These are phyloP conservation scores for Penaeus indicus DNA, from an alignment of 1,140 invertebrate species.

Conservation along the genomic window DNA sequence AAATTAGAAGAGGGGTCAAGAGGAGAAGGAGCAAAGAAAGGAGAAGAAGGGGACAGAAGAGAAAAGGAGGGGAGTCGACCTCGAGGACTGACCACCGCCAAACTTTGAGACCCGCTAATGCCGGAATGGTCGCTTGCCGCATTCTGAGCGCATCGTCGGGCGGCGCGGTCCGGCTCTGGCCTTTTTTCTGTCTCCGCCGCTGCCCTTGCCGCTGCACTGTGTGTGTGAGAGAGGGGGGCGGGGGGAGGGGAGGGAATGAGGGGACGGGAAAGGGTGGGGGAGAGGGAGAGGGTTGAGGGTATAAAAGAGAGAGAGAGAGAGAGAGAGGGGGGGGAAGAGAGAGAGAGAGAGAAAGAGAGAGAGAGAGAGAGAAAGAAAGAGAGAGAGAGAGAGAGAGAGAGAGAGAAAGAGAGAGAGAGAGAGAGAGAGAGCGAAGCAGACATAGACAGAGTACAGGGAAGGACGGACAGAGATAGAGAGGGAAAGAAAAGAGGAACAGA, in stretches of 20 bases:
- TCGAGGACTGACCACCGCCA: neutral
- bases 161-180: too few relatives aligned
- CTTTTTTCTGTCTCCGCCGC: too few relatives aligned
- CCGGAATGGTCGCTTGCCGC: neutral
- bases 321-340: neutral
- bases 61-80: neutral
- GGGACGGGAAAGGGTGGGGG: neutral
- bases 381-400: neutral
- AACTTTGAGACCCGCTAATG: neutral
- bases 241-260: neutral
- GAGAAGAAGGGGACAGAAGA: neutral
- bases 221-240: neutral
- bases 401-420: neutral
- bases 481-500: neutral
- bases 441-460: neutral
- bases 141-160: too few relatives aligned
- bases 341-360: neutral
- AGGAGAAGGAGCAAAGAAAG: neutral
- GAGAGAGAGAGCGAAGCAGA: neutral
- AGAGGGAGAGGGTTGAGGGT: neutral
- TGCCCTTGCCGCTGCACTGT: neutral
- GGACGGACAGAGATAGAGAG: neutral
- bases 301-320: neutral
- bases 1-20: neutral
- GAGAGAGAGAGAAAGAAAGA: neutral